These are phyloP conservation scores for Neodontobutis hainanensis DNA, from an alignment of 2,113 vertebrate species.

Conservation along the genomic window DNA sequence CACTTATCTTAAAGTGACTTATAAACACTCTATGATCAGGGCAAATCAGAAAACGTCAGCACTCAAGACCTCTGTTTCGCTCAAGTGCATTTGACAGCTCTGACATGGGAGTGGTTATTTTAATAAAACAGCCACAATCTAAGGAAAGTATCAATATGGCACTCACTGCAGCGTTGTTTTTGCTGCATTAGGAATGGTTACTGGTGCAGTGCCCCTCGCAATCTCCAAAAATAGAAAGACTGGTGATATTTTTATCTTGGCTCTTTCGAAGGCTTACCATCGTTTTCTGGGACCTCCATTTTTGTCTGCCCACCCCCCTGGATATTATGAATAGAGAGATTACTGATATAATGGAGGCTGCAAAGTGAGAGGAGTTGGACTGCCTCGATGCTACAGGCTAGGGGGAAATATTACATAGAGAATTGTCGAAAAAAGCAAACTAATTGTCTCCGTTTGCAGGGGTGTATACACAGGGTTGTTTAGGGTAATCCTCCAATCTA, in stretches of 20 bases:
- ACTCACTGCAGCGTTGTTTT: conserved; percentile 25
- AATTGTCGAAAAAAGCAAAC: conserved; percentile 27
- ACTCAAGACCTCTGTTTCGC: conserved; percentile 6
- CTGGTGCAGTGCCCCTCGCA: conserved; percentile 18
- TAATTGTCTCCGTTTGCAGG: conserved; percentile 30
- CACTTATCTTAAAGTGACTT: conserved; percentile 6
- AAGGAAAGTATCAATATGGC: background rate
- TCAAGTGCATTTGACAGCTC: background rate
- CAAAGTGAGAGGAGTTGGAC: conserved; percentile 36
- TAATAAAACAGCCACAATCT: too few relatives aligned
- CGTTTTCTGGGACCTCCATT: conserved; percentile 19
- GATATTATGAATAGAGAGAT: conserved; percentile 50
- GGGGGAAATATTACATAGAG: conserved; percentile 28
- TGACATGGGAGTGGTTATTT: too few relatives aligned
- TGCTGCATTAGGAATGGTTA: conserved; percentile 18
- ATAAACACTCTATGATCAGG: background rate
- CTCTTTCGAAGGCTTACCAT: conserved; percentile 32
- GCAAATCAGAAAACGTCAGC: conserved; percentile 1
- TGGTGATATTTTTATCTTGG: conserved; percentile 51
- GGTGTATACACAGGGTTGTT: conserved; percentile 33
- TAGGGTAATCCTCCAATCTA: conserved; percentile 36
- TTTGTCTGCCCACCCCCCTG: conserved; percentile 13
- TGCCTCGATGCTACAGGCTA: conserved; percentile 20
- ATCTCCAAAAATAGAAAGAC: conserved; percentile 26
- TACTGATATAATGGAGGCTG: conserved; percentile 39